Base-by-base conservation (phyloP, 2,888 invertebrate genomes). In the Chaetogeoica ovagalla region DNA sequence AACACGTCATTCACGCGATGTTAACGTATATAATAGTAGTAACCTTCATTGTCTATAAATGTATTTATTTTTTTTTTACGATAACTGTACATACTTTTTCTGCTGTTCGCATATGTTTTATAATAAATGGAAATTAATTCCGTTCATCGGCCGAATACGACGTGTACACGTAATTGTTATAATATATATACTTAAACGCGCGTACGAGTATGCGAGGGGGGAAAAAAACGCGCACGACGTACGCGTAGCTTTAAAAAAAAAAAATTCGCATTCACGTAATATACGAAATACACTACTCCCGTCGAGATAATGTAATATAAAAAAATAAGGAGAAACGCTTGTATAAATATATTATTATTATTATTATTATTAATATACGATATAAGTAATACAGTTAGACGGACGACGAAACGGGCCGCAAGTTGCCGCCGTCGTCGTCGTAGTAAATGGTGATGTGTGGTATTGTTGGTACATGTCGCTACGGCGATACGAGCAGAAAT, bases 81-180 rank as follows among this genome's bases (percentile, higher is more conserved):
- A 6, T 11, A 43, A 43, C n/a, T n/a, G n/a, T 43, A 17, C 30
- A 37, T 9, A 23, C 59, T 21, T 70, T 70, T 37, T 37, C 19
- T n/a, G 57, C 70, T 19, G 19, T 23, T 19, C 19, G 21, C 52
- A 52, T 37, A 55, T 60, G n/a, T n/a, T n/a, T n/a, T 52, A 30
- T 77, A 69, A 69, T 77, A 37, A 60, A 77, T 70, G 77, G 77
- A 70, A 77, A 77, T 77, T 69, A 52, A 77, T 77, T 77, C 77
- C 69, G 15, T 77, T 52, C 60, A 11, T 62, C 48, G 66, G 57
- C 63, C 62, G 30, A 23, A 37, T 23, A 43, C 60, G 43, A 60
- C 15, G 52, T 52, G 48, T n/a, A n/a, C 11, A 55, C 19, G 6
- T 19, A 30, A 30, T 30, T 30, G 30, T 30, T 2, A 30, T 30